Conservation (phyloP, 2,113 vertebrate species). For the Zingel zingel region DNA sequence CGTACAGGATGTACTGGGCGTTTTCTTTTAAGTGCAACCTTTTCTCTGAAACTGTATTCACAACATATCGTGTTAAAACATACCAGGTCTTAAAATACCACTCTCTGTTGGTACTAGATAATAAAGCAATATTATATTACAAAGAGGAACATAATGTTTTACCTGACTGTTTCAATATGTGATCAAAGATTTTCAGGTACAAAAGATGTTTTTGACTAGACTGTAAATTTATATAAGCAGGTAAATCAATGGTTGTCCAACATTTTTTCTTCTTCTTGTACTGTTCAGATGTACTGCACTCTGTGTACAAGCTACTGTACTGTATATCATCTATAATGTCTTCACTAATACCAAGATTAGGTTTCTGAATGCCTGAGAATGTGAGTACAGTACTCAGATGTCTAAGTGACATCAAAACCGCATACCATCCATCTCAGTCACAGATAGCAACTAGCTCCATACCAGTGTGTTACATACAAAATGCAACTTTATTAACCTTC, state of each 20-base stretch:
- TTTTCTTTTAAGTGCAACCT: conserved; percentile 43
- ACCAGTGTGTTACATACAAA: conserved; percentile 94
- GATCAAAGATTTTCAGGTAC: background rate
- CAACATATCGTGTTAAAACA: conserved; percentile 23
- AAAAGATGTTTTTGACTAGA: background rate
- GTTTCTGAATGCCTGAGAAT: conserved; percentile 65
- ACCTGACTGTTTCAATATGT: background rate
- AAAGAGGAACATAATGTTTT: background rate
- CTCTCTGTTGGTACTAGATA: conserved; percentile 9
- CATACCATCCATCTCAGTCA: conserved; percentile 57
- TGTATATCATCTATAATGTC: conserved; percentile 25
- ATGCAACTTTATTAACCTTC: conserved; percentile 99
- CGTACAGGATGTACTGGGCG: conserved; percentile 39
- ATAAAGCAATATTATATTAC: conserved; percentile 23
- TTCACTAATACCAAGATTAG: conserved; percentile 56
- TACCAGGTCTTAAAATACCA: conserved; percentile 50
- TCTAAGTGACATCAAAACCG: conserved; percentile 51
- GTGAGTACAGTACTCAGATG: conserved; percentile 51
- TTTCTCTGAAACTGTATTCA: conserved; percentile 38
- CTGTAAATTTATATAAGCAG: background rate
- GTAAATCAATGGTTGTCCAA: background rate
- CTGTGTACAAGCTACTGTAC: conserved; percentile 17
- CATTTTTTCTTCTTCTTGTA: background rate
- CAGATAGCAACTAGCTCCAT: conserved; percentile 59
- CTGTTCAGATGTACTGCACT: conserved; percentile 2